Conservation (phyloP, 2,888 invertebrate genomes). For the Orthonevra nobilis region DNA sequence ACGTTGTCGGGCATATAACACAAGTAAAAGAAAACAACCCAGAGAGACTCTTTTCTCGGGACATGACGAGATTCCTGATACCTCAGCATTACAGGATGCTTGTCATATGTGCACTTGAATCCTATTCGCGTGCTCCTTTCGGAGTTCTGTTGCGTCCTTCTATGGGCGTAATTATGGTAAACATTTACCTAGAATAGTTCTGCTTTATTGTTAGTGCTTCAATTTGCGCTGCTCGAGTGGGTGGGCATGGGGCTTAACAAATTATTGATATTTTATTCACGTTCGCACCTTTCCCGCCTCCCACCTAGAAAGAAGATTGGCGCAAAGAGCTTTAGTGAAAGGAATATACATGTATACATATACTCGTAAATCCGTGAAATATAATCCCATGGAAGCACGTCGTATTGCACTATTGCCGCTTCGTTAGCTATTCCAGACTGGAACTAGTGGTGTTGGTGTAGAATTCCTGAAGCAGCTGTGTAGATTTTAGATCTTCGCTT, state of each 20-base stretch:
- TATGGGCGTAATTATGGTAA: constrained; percentile 66
- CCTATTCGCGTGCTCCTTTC: constrained; percentile 15
- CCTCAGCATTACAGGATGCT: constrained; percentile 34
- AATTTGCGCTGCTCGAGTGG: constrained; percentile 32
- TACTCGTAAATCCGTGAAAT: constrained; percentile 61
- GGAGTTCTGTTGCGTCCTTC: constrained; percentile 46
- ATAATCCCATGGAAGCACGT: constrained; percentile 55
- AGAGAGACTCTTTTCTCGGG: constrained; percentile 22
- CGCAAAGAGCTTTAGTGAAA: background rate
- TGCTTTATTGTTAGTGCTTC: constrained; percentile 46
- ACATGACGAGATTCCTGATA: constrained; percentile 66
- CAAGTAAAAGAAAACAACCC: background rate
- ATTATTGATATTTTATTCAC: constrained; percentile 64
- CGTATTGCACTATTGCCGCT: constrained; percentile 39
- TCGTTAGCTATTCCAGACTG: constrained; percentile 50
- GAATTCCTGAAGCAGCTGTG: background rate
- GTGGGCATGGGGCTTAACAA: background rate
- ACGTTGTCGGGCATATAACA: constrained; percentile 13
- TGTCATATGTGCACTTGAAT: constrained; percentile 55
- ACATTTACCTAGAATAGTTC: constrained; percentile 61
- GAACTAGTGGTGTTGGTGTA: background rate
- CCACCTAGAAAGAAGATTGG: background rate
- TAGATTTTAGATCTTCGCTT: constrained; percentile 29
- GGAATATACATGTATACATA: too few relatives aligned
- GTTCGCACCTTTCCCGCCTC: constrained; percentile 49